Evolutionary conservation across 2,888 invertebrate species (phyloP), one percentile per base, ranked within the genome.

Genomic region (Platycheirus albimanus): DNA sequence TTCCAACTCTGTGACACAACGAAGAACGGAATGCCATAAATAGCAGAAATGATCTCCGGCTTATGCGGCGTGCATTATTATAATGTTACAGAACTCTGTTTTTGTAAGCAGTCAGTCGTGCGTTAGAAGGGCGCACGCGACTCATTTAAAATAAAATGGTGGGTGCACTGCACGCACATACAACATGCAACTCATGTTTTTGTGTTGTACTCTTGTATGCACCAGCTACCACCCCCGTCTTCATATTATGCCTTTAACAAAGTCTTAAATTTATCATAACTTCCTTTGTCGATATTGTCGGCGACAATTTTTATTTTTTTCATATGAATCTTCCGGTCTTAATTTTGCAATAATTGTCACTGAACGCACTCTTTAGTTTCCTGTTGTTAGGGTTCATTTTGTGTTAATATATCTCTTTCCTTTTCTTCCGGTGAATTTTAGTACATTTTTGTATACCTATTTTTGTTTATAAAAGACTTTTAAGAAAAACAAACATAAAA

Each of bases 1-100:
- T 75, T 71, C 63, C 75, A n/a, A n/a, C 47, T 81, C 61, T 71
- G 70, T 71, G 66, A 52, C 75, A 61, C 20, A 66, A 41, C 45
- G 36, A 49, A 72, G 61, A 66, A 41, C 45, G 36, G 54, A 72
- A 67, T 76, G 51, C 81, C 81, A 81, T 81, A 81, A 81, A 81
- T 81, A 81, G 76, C 70, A 58, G 70, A 70, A 30, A 51, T 70
- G 43, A 41, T 63, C 24, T 76, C 33, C 61, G 63, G 49, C 66
- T 64, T 52, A 61, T 69, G 52, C 20, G 38, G 52, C 20, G 38
- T 58, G 24, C 36, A 33, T n/a, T n/a, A n/a, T 8, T 28, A 28
- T 13, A n/a, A 43, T 20, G 13, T 4, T 30, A 24, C 20, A 51
- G 10, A n/a, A n/a, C n/a, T n/a, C n/a, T n/a, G n/a, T n/a, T n/a